Evolutionary conservation across 2,888 invertebrate genomes (phyloP), one percentile per base, ranked within the genome.

Genomic region (Drosophila eohydei): DNA sequence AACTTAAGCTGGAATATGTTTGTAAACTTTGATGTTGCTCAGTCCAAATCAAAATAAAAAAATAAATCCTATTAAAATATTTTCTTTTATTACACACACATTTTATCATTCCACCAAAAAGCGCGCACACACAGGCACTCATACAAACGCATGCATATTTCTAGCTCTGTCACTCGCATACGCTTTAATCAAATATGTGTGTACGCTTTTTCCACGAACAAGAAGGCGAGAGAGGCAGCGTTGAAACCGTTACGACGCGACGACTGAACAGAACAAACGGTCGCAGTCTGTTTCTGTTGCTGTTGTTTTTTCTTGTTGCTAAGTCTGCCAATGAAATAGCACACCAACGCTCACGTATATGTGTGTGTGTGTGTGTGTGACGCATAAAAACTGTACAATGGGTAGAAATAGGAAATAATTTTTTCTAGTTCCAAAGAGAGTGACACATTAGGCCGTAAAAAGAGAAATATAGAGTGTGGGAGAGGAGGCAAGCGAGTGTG

Each of bases 311-410:
- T 38, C 78, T 78, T 89, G 89, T 85, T 85, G 90, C 84, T 80
- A 85, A 85, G 90, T 85, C 78, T 72, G 74, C 84, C 79, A 74
- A 81, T 83, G 83, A 83, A 65, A 70, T 41, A 43, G 44, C 11
- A 44, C 16, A 41, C 44, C 2, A 12, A 34, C 60, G 52, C n/a
- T 36, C 59, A 51, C 21, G 30, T 41, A 34, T 41, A 34, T 46
- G 16, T 46, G 14, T 44, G 44, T 58, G n/a, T 57, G 28, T 54
- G 43, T 40, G 14, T 55, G 34, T 55, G 34, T 63, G 44, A 52
- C 34, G 36, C 62, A 72, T 79, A 69, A 74, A 77, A 89, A 84
- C 89, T 84, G 89, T 84, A 88, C 89, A 62, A 61, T 66, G 69
- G 71, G 79, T 68, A 67, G 63, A 60, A 57, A 55, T 67, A 63